Percentiles rank a stretch among this genome's conserved stretches.
Conservation (phyloP, 1,140 invertebrate species). For the Pseudomyrmex pallidus region DNA sequence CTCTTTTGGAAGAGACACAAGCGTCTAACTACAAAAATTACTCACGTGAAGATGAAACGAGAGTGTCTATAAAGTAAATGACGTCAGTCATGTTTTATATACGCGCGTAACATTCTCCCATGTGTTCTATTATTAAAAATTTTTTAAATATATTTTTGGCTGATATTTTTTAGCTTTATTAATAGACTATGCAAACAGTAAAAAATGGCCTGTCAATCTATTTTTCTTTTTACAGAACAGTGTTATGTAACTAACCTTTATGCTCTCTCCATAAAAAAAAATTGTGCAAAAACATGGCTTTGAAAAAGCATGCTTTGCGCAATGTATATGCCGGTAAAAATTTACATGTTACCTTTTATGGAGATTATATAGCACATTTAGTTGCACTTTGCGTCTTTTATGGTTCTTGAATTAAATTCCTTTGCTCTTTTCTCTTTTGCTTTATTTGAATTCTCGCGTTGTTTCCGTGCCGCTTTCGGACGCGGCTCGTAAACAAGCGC, state of each 20-base stretch:
- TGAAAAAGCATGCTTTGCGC: not conserved
- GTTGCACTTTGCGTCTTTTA: slow-evolving; percentile 32
- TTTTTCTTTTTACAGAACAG: not conserved
- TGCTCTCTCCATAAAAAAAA: slow-evolving; percentile 1
- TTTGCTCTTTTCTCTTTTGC: slow-evolving; percentile 15
- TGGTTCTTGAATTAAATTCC: slow-evolving; percentile 35
- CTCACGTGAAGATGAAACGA: slow-evolving; percentile 1
- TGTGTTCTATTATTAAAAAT: not conserved
- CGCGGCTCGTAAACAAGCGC: not conserved
- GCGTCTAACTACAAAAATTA: slow-evolving; percentile 28
- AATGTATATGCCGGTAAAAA: slow-evolving; percentile 18
- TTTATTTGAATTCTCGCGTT: slow-evolving; percentile 49
- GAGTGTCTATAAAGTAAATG: slow-evolving; percentile 8
- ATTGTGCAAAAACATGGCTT: not conserved
- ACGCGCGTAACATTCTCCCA: too few species aligned
- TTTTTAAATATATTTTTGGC: not conserved
- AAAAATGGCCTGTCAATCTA: too few species aligned
- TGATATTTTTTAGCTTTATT: too few species aligned
- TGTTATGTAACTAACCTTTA: not conserved
- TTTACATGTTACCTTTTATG: slow-evolving; percentile 34
- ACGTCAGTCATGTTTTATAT: slow-evolving; percentile 18
- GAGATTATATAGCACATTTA: slow-evolving; percentile 7
- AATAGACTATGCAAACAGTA: too few species aligned
- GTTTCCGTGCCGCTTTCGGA: not conserved
- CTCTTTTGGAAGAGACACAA: not conserved